These are phyloP conservation scores for Glyptemys insculpta DNA, from an alignment of 2,797 vertebrate genomes.

Conservation along the genomic window DNA sequence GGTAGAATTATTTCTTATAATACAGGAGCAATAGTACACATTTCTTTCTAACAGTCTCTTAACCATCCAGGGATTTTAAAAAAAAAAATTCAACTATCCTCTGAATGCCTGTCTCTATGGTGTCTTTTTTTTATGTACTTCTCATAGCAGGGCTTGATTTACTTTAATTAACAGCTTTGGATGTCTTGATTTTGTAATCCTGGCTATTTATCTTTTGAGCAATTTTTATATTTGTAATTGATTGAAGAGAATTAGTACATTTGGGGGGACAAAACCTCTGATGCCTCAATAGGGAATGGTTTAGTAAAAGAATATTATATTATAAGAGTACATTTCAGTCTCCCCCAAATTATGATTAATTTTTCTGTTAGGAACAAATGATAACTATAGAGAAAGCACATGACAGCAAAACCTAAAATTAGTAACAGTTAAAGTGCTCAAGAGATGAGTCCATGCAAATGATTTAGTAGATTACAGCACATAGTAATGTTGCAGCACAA, in stretches of 20 bases:
- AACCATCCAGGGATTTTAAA: background rate
- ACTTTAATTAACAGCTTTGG: conserved; percentile 22
- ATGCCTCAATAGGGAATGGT: background rate
- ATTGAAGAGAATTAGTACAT: background rate
- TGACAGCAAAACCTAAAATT: background rate
- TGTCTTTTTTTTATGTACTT: conserved; percentile 36
- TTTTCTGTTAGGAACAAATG: background rate
- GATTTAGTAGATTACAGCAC: background rate
- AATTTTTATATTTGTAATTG: conserved; percentile 31
- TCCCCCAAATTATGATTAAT: background rate
- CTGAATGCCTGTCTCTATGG: background rate
- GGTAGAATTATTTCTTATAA: conserved; percentile 33
- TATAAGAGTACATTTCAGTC: background rate
- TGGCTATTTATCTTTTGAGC: conserved; percentile 6
- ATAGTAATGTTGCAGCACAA: background rate
- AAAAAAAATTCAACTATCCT: background rate
- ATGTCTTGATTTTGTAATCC: background rate
- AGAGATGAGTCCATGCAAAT: background rate
- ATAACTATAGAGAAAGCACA: background rate
- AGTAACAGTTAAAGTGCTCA: background rate
- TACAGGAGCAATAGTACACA: background rate
- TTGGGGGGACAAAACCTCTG: background rate
- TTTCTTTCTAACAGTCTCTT: conserved; percentile 18
- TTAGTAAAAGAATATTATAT: background rate
- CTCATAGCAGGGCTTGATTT: conserved; percentile 33